Evolutionary conservation across 2,113 vertebrate genomes (phyloP).

Genomic region (Nothobranchius kuhntae): DNA sequence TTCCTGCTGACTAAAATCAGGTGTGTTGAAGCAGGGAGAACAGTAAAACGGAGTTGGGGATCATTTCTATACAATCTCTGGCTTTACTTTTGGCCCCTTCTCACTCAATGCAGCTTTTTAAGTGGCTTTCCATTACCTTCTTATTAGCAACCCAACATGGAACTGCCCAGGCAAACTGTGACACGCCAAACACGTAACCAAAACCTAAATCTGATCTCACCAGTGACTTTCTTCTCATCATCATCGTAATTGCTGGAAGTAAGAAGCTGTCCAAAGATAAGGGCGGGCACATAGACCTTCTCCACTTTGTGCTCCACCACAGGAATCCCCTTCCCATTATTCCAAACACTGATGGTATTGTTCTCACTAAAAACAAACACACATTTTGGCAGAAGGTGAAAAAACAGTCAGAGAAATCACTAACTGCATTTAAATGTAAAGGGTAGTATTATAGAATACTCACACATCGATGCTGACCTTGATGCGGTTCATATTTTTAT

Average conservation of each 20-base stretch:
- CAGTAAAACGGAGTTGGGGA: too few species aligned
- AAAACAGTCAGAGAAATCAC: neutral
- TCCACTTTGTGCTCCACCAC: slow-evolving; percentile 98
- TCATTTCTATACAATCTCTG: too few species aligned
- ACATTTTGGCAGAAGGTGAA: neutral
- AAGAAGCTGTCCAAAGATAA: slow-evolving; percentile 97
- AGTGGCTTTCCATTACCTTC: too few species aligned
- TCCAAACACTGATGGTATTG: slow-evolving; percentile 94
- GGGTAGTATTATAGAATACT: slow-evolving; percentile 66
- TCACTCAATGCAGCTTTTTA: too few species aligned
- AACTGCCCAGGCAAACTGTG: too few species aligned
- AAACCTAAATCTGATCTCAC: slow-evolving; percentile 67
- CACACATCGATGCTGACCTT: slow-evolving; percentile 93
- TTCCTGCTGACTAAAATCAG: too few species aligned
- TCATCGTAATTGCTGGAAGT: slow-evolving; percentile 98
- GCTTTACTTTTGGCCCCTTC: too few species aligned
- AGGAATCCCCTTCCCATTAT: slow-evolving; percentile 97
- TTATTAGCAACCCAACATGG: too few species aligned
- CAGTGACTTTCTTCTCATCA: slow-evolving; percentile 96
- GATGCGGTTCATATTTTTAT: slow-evolving; percentile 92
- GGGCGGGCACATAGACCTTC: slow-evolving; percentile 96
- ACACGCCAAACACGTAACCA: too few species aligned
- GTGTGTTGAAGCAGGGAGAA: too few species aligned
- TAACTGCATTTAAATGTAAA: neutral
- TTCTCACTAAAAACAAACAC: slow-evolving; percentile 84